These are phyloP conservation scores for Blastobasis lacticolella DNA, from an alignment of 2,888 invertebrate genomes.

Conservation along the genomic window DNA sequence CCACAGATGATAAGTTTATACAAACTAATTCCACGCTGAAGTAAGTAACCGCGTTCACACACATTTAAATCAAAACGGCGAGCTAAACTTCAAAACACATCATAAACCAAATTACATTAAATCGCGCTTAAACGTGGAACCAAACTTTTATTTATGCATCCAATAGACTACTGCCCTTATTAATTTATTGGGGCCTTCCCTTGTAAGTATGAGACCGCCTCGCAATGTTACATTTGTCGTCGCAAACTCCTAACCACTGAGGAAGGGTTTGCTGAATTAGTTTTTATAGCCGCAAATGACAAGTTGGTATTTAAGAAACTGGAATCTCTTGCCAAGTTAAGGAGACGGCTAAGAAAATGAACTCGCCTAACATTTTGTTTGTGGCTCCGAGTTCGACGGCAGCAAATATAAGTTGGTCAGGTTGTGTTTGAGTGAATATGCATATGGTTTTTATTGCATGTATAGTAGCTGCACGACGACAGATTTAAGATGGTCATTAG, in stretches of 20 bases:
- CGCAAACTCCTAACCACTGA: neutral
- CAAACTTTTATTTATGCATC: slow-evolving; percentile 8
- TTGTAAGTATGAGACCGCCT: slow-evolving; percentile 3
- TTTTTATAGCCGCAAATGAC: neutral
- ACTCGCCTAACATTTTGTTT: too few relatives aligned
- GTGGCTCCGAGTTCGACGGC: too few relatives aligned
- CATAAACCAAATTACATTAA: slow-evolving; percentile 8
- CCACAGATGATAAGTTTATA: too few relatives aligned
- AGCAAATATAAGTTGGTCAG: too few relatives aligned
- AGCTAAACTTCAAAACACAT: slow-evolving; percentile 1
- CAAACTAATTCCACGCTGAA: too few relatives aligned
- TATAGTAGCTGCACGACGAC: slow-evolving; percentile 8
- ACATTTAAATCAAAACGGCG: neutral
- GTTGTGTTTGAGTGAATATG: neutral
- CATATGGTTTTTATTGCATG: slow-evolving; percentile 3
- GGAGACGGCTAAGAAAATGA: too few relatives aligned
- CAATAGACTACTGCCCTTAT: slow-evolving; percentile 10
- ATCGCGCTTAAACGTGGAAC: slow-evolving; percentile 6
- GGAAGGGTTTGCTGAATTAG: neutral
- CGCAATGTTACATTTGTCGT: neutral
- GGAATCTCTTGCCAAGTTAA: too few relatives aligned
- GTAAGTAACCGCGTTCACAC: slow-evolving; percentile 1
- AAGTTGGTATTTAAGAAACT: neutral
- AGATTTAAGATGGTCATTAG: slow-evolving; percentile 9
- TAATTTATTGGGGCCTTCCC: slow-evolving; percentile 5